Evolutionary conservation across 2,797 vertebrate species (phyloP), one percentile per base, ranked within the genome.

Genomic region (Sylvilagus floridanus): DNA sequence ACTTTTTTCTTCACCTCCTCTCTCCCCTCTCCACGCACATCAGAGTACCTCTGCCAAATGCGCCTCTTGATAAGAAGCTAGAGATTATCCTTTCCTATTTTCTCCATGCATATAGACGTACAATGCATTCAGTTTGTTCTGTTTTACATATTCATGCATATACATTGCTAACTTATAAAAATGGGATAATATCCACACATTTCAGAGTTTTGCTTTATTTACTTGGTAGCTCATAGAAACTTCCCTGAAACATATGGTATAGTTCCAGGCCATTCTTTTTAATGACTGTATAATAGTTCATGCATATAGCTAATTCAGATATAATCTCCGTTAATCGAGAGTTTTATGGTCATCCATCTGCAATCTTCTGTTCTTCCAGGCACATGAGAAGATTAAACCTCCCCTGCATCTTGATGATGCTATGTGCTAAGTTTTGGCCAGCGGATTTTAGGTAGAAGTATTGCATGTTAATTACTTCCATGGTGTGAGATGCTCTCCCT

Each of bases 101-200:
- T 37, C 10, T 85, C 7, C 35, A 32, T 50, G 60, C 71, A 88
- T 42, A 54, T 69, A 52, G 72, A 65, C 63, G 11, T n/a, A 42
- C 50, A 93, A 71, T 47, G 1, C 42, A 65, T 76, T 62, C 79
- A 69, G 28, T 86, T 77, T 32, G 71, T 77, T 35, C 35, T 82
- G 57, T n/a, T 89, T 89, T 76, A 86, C 54, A 82, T 47, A 65
- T 35, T 16, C 19, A 71, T 50, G 16, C 30, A 71, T 50, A n/a
- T 32, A 63, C n/a, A 54, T 32, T 5, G 52, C 65, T 90, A 91
- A 85, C 81, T 94, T 82, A 92, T 14, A 90, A 87, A 92, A 88
- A 73, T 54, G 21, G 10, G n/a, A 71, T 81, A 65, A 35, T 63
- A 28, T 66, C 9, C 32, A 37, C 82, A 65, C 22, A 50, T 92